A percentile compares a stretch with the other conserved stretches of the same genome.
These are phyloP conservation scores for Engraulis encrasicolus DNA, from an alignment of 2,113 vertebrate genomes.

Conservation along the genomic window DNA sequence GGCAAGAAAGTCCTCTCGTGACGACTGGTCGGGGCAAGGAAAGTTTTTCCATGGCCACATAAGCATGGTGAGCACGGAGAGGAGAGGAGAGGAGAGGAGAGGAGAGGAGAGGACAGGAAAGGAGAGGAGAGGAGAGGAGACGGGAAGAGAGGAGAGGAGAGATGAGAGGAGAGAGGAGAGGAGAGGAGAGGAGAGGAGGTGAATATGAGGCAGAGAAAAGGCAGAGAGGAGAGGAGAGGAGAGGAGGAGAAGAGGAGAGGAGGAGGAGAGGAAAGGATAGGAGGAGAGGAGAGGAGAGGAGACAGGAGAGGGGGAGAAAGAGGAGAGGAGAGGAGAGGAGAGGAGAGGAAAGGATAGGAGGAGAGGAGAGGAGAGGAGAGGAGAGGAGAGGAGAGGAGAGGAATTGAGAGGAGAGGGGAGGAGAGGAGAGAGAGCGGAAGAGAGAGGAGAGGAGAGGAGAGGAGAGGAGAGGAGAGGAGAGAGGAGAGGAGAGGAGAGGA, in stretches of 20 bases:
- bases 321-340: constrained; percentile 1
- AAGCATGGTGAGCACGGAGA: constrained; percentile 61
- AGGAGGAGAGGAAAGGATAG: too few species aligned
- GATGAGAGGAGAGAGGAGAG: constrained; percentile 2
- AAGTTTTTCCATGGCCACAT: constrained; percentile 47
- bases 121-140: background rate
- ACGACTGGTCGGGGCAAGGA: constrained; percentile 38
- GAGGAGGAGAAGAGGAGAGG: background rate
- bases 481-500: constrained; percentile 48
- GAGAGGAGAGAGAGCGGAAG: too few species aligned
- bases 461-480: constrained; percentile 53
- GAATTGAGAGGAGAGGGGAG: constrained; percentile 50
- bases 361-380: background rate
- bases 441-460: constrained; percentile 47
- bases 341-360: background rate
- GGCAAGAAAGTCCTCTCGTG: constrained; percentile 53
- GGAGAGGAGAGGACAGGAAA: background rate
- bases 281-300: constrained; percentile 1
- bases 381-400: constrained; percentile 1
- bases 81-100: constrained; percentile 48
- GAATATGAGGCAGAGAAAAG: too few species aligned
- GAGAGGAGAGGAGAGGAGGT: background rate
- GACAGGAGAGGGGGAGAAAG: too few species aligned
- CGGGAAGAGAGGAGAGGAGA: constrained; percentile 5
- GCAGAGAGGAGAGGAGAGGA: constrained; percentile 10